Evolutionary conservation across 2,888 invertebrate genomes (phyloP), one percentile per base, ranked within the genome.

Genomic region (Drosophila pseudotalamancana): DNA sequence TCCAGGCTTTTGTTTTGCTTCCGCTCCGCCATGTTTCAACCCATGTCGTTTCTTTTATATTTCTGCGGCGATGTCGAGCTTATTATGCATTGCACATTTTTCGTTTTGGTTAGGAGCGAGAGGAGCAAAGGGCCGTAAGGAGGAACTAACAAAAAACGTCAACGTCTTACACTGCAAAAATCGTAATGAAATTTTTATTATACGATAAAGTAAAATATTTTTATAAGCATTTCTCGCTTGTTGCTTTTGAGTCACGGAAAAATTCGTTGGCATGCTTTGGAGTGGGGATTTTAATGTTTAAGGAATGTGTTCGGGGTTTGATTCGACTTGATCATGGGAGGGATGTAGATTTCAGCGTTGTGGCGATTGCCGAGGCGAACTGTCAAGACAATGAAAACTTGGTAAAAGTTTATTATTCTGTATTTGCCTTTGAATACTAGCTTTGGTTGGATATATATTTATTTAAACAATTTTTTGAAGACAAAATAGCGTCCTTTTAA

Each of bases 21-120:
- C 81, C 76, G 78, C 66, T 76, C 64, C 63, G 64, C 73, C 73
- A 85, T 83, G 83, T 81, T 86, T 61, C 67, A 6, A 57, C 67
- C 69, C 66, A 63, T 66, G 56, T 68, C 77, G 40, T 54, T 60
- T 25, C 45, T 56, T 35, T 72, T 57, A 70, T 56, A 51, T 65
- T 73, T 55, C 53, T 31, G 27, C 60, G 39, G 39, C 62, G 49
- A 50, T 46, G 62, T 59, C 45, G 59, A 72, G 84, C 87, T 86
- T 83, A 83, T 83, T 83, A 86, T 83, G 87, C 87, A 86, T 86
- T 80, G 84, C 87, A 84, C 87, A 84, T 87, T 87, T 84, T 73
- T 80, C 84, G 81, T 84, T 84, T 78, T 73, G 50, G 76, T 73
- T 66, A 61, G 72, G 63, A 56, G 34, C 50, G 11, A 39, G 31